Percentiles rank a stretch among this genome's conserved stretches.
These are phyloP conservation scores for Andrena minutula DNA, from an alignment of 2,888 invertebrate genomes.

Conservation along the genomic window DNA sequence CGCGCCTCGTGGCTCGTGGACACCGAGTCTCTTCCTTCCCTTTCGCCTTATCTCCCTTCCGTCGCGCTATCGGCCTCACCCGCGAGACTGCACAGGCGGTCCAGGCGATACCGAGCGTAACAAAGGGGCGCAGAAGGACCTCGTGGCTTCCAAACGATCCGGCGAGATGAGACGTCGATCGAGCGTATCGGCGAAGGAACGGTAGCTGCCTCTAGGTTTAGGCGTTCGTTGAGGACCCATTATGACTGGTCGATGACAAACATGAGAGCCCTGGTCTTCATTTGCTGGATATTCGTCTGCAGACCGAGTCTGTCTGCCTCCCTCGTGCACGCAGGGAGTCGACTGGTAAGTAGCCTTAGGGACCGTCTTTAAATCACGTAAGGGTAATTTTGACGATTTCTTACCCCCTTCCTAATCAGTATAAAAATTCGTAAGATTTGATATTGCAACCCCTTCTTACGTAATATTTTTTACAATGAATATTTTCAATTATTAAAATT, in stretches of 20 bases:
- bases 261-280: constrained; percentile 52
- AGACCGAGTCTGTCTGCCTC: constrained; percentile 16
- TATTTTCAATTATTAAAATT: no score
- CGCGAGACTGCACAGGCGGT: neutral
- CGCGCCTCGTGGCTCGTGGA: constrained; percentile 56
- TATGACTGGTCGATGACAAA: constrained; percentile 43
- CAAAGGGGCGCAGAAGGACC: constrained; percentile 25
- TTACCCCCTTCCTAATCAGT: no score
- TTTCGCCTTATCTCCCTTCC: constrained; percentile 15
- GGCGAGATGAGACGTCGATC: constrained; percentile 29
- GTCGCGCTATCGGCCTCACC: neutral
- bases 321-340: neutral
- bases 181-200: neutral
- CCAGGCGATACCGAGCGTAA: constrained; percentile 29
- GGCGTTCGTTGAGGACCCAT: constrained; percentile 7
- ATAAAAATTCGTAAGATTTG: no score
- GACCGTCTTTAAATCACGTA: no score
- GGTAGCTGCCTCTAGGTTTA: neutral
- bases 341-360: constrained; percentile 59
- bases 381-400: no score
- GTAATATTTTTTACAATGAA: no score
- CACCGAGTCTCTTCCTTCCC: constrained; percentile 28
- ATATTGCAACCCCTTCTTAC: no score
- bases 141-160: neutral
- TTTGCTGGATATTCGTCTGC: constrained; percentile 52